Base-by-base conservation (phyloP, 2,888 invertebrate species). In the Kryphioiulus occultus region DNA sequence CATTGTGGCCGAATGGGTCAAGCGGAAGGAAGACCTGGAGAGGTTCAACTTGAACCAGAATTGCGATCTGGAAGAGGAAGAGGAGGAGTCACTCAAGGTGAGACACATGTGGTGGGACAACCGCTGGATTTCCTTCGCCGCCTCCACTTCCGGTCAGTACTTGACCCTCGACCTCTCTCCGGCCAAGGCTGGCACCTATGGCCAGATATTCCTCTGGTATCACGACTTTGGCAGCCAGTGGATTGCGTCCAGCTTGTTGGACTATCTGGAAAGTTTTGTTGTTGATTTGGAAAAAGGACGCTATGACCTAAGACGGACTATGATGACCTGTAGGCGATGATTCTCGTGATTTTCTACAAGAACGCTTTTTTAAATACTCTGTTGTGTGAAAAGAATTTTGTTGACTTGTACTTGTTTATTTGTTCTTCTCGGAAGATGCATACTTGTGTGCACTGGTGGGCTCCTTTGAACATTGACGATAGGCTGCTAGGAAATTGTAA, bases 11-110 rank as follows among this genome's bases (percentile, higher is more conserved):
- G 85, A 85, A 15, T 85, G 85, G 85, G 30, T 39, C 19, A 85
- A 44, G 17, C 26, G 42, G 17, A 85, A 85, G 85, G 85, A 85
- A 35, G 85, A 85, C n/a, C 85, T 85, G 22, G 85, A 85, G 12
- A 35, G 47, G 22, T 44, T 44, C 44, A 30, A 44, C 17, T 22
- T 85, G 22, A 85, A 85, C 44, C 85, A 85, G 85, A 47, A 47
- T 47, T 85, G 85, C 85, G 85, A 44, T 22, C 30, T 44, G 30
- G 44, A 44, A 19, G 85, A 85, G 22, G 44, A 85, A 22, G 44
- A 85, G 30, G 85, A 39, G 44, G 85, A 85, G 10, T n/a, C 26
- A 17, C 85, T 35, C 42, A 44, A 85, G 44, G 26, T 85, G 17
- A 35, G n/a, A 17, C 42, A 85, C 44, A 85, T 39, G 7, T 85